Evolutionary conservation across 2,797 vertebrate species (phyloP).

Genomic region (Parauchenoglanis punctatus): DNA sequence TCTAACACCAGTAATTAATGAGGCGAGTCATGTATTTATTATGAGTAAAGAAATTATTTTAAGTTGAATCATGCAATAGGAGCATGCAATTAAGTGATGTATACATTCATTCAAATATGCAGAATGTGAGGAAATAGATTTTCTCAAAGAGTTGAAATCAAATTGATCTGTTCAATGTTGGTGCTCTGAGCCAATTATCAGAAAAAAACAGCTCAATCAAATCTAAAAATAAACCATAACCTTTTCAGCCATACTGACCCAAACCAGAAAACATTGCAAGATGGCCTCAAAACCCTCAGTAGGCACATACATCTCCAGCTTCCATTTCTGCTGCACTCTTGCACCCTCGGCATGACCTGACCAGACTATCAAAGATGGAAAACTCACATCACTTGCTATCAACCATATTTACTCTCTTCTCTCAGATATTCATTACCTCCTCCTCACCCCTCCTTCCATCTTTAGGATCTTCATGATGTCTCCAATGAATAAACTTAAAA

Average conservation of each 20-base stretch:
- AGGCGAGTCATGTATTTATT: background rate
- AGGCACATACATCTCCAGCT: background rate
- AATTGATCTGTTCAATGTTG: background rate
- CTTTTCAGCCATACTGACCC: background rate
- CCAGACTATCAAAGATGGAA: background rate
- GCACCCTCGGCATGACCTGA: slow-evolving; percentile 11
- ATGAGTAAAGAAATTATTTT: background rate
- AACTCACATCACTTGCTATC: background rate
- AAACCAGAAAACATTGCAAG: slow-evolving; percentile 1
- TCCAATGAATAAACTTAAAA: background rate
- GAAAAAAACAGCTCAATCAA: background rate
- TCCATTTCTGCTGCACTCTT: slow-evolving; percentile 6
- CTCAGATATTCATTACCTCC: background rate
- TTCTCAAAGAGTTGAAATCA: background rate
- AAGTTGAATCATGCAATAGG: background rate
- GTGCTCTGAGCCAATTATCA: slow-evolving; percentile 13
- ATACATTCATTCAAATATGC: background rate
- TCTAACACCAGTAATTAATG: background rate
- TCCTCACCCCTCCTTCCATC: background rate
- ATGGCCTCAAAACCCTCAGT: background rate
- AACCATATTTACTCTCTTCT: background rate
- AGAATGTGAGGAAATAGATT: slow-evolving; percentile 22
- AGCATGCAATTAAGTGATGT: background rate
- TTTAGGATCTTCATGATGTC: slow-evolving; percentile 6
- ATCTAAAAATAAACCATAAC: background rate